Evolutionary conservation across 2,888 invertebrate species (phyloP), one percentile per base, ranked within the genome.

Genomic region (Polydesmus complanatus): DNA sequence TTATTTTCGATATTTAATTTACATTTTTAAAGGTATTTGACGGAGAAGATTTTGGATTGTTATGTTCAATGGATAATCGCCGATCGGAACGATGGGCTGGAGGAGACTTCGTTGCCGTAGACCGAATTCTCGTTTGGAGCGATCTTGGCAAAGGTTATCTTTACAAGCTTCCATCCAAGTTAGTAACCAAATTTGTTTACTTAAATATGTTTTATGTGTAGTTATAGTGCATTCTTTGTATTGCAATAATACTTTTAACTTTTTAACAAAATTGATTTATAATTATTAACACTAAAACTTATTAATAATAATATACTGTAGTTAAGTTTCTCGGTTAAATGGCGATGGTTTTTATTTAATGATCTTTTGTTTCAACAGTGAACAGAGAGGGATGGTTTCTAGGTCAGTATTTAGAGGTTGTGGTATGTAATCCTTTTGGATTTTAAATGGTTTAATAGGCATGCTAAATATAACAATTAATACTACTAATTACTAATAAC

Each of bases 111-210:
- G 77, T 96, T 23, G 83, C 89, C 0, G 86, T 92, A 0, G 96
- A 96, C 72, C 79, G 90, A 51, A 90, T 97, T 0, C 82, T 97
- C 57, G 84, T 96, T 11, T 96, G 95, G 88, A 94, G 92, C 56
- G 93, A 92, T 56, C 92, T 93, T 70, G 97, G 97, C 63, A 91
- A 90, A 71, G 94, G 93, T 57, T 96, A 94, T 74, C 79, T 98
- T 58, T 98, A 92, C 77, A 91, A 87, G 74, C 78, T 98, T 68
- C 97, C 98, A 0, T 86, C 92, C 68, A 96, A 95, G 91, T 97
- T 83, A 81, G 86, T 61, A 22, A 50, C 2, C 50, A 25, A 27
- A n/a, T 51, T 55, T n/a, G 65, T 19, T 22, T 3, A 8, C 14
- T 14, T 37, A 8, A 8, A 37, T 8, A 37, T 8, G 14, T 37